Percentiles rank a stretch among this genome's conserved stretches.
Evolutionary conservation across 2,797 vertebrate species (phyloP).

Genomic region (Rhyacichthys aspro): DNA sequence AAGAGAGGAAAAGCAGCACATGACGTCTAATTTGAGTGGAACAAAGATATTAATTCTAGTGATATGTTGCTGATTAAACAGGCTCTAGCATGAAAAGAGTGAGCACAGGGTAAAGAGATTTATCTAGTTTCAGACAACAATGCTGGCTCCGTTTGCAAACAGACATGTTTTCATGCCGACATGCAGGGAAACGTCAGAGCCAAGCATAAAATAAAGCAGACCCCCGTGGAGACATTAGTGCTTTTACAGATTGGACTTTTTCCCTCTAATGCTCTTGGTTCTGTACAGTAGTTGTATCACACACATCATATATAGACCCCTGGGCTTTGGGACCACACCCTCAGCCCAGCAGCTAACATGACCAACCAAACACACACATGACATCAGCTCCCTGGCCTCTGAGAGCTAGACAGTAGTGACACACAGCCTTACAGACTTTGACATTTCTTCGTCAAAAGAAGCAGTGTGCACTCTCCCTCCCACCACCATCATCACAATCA

Average conservation of each 20-base stretch:
- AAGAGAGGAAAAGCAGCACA: conserved; percentile 46
- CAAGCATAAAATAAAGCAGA: conserved; percentile 63
- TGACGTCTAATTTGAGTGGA: conserved; percentile 64
- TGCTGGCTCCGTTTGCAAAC: conserved; percentile 42
- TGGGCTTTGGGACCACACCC: conserved; percentile 50
- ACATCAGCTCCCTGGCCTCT: conserved; percentile 72
- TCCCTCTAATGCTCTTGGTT: conserved; percentile 21
- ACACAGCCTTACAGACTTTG: conserved; percentile 72
- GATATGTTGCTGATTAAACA: conserved; percentile 68
- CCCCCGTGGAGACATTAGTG: conserved; percentile 53
- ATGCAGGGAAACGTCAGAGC: conserved; percentile 56
- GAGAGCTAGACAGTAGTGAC: conserved; percentile 57
- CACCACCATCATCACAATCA: conserved; percentile 77
- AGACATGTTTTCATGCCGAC: conserved; percentile 61
- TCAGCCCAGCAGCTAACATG: conserved; percentile 55
- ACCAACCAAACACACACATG: conserved; percentile 66
- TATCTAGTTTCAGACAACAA: conserved; percentile 61
- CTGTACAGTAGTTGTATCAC: conserved; percentile 44
- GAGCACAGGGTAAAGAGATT: conserved; percentile 48
- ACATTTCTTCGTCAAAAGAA: conserved; percentile 82
- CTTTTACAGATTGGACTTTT: conserved; percentile 60
- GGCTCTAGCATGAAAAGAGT: conserved; percentile 51
- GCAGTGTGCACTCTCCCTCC: conserved; percentile 76
- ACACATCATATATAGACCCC: conserved; percentile 59
- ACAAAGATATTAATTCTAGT: conserved; percentile 70